These are phyloP conservation scores for Lepidotrigona ventralis DNA, from an alignment of 1,140 invertebrate species.

Conservation along the genomic window DNA sequence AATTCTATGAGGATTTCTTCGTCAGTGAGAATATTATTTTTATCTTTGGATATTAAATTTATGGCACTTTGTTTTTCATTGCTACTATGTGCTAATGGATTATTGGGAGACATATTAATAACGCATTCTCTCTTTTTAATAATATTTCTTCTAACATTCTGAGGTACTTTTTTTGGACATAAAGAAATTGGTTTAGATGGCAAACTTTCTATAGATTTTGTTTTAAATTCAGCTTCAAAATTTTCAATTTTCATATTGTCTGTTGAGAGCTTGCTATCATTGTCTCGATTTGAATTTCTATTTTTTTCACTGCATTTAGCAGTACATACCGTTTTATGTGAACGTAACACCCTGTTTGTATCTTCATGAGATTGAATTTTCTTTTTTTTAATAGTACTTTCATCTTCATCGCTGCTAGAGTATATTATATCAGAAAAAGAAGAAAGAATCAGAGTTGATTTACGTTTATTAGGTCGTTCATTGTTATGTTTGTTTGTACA, in stretches of 20 bases:
- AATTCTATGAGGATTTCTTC: constrained; percentile 44
- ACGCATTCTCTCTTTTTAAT: constrained; percentile 12
- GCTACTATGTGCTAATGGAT: constrained; percentile 24
- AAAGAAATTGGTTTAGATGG: constrained; percentile 11
- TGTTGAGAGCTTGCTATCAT: constrained; percentile 7
- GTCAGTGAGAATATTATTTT: constrained; percentile 36
- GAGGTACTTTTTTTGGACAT: constrained; percentile 52
- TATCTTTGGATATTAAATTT: background rate
- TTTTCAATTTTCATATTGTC: constrained; percentile 22
- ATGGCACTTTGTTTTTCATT: constrained; percentile 30
- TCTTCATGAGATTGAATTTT: constrained; percentile 39
- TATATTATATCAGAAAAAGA: constrained; percentile 30
- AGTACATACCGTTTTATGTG: background rate
- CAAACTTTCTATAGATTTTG: background rate
- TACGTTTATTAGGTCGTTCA: constrained; percentile 66
- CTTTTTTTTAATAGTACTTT: constrained; percentile 58
- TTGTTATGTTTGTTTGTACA: constrained; percentile 22
- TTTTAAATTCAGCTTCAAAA: constrained; percentile 10
- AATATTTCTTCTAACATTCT: constrained; percentile 43
- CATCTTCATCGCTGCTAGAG: constrained; percentile 55
- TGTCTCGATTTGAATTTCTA: constrained; percentile 31
- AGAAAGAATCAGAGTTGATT: constrained; percentile 54
- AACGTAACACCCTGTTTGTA: background rate
- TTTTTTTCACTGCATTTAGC: constrained; percentile 13
- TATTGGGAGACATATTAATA: background rate